Conservation (phyloP, 2,113 vertebrate species). For the Dendropsophus ebraccatus region DNA sequence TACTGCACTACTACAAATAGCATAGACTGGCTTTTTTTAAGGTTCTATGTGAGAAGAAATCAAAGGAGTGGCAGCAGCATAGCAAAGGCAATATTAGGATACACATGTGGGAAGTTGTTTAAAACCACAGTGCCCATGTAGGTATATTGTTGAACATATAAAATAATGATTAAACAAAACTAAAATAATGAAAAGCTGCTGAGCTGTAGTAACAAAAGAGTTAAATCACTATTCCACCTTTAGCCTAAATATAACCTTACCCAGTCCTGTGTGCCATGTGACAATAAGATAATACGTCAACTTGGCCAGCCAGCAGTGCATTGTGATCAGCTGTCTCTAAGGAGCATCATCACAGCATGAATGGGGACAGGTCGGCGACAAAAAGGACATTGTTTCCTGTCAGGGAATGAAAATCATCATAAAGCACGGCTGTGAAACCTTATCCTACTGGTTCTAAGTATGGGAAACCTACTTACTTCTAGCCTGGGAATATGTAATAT, state of each 20-base stretch:
- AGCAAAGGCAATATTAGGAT: too few relatives aligned
- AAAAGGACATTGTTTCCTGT: conserved; percentile 13
- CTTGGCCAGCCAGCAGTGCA: background rate
- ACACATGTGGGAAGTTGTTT: too few relatives aligned
- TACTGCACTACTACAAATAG: too few relatives aligned
- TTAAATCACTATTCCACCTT: background rate
- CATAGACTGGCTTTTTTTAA: too few relatives aligned
- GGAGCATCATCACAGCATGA: conserved; percentile 11
- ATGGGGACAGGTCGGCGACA: conserved; percentile 8
- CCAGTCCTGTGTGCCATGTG: background rate
- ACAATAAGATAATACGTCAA: background rate
- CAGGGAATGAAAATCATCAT: background rate
- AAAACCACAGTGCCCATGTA: too few relatives aligned
- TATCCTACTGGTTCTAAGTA: background rate
- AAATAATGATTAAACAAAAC: too few relatives aligned
- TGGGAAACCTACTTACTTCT: background rate
- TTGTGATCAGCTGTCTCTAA: conserved; percentile 23
- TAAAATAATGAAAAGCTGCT: background rate
- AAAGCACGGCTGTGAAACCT: background rate
- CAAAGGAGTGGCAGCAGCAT: too few relatives aligned
- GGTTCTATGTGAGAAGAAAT: too few relatives aligned
- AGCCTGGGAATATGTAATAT: background rate
- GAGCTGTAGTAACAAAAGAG: background rate
- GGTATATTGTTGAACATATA: too few relatives aligned
- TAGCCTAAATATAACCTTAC: background rate